Conservation (phyloP, 2,113 vertebrate species). For the Leptocoma aspasia region DNA sequence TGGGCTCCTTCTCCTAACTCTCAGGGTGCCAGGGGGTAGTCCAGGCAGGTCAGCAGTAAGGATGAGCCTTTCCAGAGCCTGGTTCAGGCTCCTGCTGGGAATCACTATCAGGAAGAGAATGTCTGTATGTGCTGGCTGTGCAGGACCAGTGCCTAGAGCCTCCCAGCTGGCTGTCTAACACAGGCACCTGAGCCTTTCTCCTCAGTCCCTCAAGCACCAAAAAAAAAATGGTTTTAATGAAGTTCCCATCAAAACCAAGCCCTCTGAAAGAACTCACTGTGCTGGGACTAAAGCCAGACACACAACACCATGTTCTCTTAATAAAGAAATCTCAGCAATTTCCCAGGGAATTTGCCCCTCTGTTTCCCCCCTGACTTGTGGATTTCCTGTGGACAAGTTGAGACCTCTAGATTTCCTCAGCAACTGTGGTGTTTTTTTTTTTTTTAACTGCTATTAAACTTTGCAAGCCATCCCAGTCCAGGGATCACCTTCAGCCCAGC, state of each 20-base stretch:
- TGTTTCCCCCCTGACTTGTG: not conserved
- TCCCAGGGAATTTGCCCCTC: not conserved
- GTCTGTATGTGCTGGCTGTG: not conserved
- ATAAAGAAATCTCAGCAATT: not conserved
- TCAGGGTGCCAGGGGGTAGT: not conserved
- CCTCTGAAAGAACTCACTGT: not conserved
- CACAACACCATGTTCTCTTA: not conserved
- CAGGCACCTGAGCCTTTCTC: not conserved
- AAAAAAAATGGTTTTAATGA: not conserved
- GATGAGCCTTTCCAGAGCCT: not conserved
- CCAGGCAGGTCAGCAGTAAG: not conserved
- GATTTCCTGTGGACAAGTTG: not conserved
- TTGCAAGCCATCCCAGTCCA: not conserved
- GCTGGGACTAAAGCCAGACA: not conserved
- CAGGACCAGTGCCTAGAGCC: not conserved
- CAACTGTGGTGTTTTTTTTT: not conserved
- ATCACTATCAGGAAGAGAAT: not conserved
- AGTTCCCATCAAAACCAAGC: not conserved
- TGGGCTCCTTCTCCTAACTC: not conserved
- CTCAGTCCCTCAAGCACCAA: not conserved
- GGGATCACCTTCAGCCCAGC: not conserved
- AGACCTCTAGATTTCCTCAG: not conserved
- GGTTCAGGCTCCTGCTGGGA: not conserved
- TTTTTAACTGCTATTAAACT: not conserved
- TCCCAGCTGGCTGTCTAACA: not conserved